These are phyloP conservation scores for Sapajus apella DNA, from an alignment of 2,113 vertebrate genomes.

Conservation along the genomic window DNA sequence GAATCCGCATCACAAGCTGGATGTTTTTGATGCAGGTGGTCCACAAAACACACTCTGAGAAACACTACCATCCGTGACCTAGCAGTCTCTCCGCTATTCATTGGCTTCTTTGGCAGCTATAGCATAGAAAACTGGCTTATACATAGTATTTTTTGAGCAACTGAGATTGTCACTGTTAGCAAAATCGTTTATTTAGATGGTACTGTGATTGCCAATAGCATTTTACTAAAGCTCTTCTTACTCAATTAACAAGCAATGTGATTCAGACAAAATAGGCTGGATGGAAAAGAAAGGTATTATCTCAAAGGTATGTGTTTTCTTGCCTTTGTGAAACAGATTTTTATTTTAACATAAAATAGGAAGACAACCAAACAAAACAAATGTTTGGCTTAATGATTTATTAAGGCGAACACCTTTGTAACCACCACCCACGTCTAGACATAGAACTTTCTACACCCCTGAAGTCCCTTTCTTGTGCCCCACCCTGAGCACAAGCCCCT, in stretches of 20 bases:
- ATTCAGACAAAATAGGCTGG: not conserved
- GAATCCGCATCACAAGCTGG: not conserved
- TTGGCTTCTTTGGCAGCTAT: not conserved
- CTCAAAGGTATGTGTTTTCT: conserved; percentile 37
- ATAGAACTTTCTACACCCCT: not conserved
- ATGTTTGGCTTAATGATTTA: not conserved
- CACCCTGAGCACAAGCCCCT: not conserved
- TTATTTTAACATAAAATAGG: not conserved
- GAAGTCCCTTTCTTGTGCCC: not conserved
- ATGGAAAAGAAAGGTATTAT: not conserved
- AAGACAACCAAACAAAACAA: conserved; percentile 7
- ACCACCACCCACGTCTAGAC: not conserved
- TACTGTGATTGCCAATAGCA: not conserved
- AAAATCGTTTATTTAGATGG: not conserved
- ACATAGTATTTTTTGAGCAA: not conserved
- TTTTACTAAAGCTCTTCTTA: conserved; percentile 7
- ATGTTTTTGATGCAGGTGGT: not conserved
- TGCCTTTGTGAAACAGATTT: not conserved
- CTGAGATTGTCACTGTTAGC: not conserved
- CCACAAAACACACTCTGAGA: not conserved
- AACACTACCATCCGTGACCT: not conserved
- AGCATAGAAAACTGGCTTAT: not conserved
- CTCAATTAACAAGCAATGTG: not conserved
- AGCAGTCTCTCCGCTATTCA: not conserved
- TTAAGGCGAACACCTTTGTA: not conserved